A percentile compares a stretch with the other conserved stretches of the same genome.
Evolutionary conservation across 2,797 vertebrate genomes (phyloP).

Genomic region (Amblyraja radiata): DNA sequence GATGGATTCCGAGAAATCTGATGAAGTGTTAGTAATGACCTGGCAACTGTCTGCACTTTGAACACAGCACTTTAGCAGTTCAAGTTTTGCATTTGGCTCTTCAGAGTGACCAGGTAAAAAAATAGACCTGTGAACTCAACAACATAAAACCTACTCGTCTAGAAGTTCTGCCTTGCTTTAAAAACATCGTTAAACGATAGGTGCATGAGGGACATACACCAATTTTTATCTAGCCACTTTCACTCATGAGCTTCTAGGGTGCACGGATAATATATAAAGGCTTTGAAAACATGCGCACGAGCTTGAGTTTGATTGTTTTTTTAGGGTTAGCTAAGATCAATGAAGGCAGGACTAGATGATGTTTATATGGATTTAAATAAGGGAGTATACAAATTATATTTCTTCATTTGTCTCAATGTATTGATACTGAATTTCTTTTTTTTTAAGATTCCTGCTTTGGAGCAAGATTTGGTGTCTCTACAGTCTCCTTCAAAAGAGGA

Average conservation of each 20-base stretch:
- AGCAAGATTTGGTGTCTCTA: conserved; percentile 74
- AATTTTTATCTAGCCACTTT: no score
- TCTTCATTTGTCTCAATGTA: neutral
- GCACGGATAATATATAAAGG: no score
- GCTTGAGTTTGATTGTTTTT: no score
- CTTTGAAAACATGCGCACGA: no score
- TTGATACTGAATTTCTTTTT: conserved; percentile 28
- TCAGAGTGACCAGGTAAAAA: neutral
- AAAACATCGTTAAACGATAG: no score
- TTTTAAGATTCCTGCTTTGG: conserved; percentile 69
- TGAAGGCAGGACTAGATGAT: no score
- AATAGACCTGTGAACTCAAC: neutral
- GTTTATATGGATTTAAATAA: neutral
- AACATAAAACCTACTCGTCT: neutral
- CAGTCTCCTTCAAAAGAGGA: conserved; percentile 70
- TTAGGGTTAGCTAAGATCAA: no score
- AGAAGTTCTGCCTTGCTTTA: no score
- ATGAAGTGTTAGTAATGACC: neutral
- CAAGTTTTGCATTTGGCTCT: neutral
- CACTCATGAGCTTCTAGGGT: no score
- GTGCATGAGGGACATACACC: no score
- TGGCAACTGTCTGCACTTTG: neutral
- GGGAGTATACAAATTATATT: neutral
- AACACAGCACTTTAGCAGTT: neutral
- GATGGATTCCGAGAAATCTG: neutral